phyloP scores from a whole-genome alignment of 1,140 invertebrate genomes.

The Philotrypesis tridentata region DNA sequence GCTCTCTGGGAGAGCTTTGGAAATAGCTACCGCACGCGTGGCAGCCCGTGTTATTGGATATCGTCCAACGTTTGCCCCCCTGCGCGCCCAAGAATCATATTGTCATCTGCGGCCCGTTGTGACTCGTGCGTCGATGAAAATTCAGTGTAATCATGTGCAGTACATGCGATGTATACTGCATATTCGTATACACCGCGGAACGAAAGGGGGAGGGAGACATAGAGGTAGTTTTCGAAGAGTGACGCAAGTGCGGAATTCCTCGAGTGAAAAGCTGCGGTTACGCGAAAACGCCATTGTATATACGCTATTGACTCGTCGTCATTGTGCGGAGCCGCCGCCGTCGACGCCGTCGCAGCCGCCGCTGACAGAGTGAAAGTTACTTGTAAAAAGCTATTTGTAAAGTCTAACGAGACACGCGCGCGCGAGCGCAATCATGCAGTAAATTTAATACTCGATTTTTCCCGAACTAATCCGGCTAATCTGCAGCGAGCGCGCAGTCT shows the following conservation, averaged over 20 bases:
- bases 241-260: background rate
- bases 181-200: background rate
- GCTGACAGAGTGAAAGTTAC: background rate
- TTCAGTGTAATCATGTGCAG: too few species aligned
- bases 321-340: background rate
- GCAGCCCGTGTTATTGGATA: background rate
- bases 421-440: background rate
- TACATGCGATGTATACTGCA: too few species aligned
- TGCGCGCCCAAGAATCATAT: constrained; percentile 27
- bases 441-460: background rate
- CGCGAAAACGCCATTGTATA: background rate
- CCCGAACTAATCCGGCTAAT: background rate
- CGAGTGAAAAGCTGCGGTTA: background rate
- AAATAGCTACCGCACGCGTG: background rate
- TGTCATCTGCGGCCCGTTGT: background rate
- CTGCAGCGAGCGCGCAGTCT: too few species aligned
- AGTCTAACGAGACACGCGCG: background rate
- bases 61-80: constrained; percentile 26
- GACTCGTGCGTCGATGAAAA: too few species aligned
- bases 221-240: background rate
- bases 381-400: background rate
- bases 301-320: background rate
- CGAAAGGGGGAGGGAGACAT: too few species aligned
- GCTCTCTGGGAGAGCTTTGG: background rate
- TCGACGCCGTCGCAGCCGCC: too few species aligned